These are phyloP conservation scores for Neosilurus hyrtlii DNA, from an alignment of 2,797 vertebrate genomes.

Conservation along the genomic window DNA sequence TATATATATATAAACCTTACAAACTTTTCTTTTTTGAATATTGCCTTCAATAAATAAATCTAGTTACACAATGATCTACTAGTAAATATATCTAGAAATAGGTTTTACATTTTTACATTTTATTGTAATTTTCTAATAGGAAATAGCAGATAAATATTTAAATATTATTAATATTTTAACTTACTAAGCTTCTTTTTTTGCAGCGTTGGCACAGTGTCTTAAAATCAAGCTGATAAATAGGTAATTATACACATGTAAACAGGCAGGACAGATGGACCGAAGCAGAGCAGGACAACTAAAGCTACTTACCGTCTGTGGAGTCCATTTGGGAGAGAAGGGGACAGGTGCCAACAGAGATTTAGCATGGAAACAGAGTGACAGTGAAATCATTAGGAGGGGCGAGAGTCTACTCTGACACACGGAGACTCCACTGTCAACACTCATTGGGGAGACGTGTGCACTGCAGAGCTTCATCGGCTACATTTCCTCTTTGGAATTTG, in stretches of 20 bases:
- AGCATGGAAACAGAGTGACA: constrained; percentile 66
- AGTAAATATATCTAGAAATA: not conserved
- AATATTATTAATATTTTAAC: not conserved
- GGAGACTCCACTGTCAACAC: constrained; percentile 46
- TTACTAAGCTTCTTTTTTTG: not conserved
- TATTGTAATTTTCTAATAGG: not conserved
- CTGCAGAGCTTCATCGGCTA: constrained; percentile 25
- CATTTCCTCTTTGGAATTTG: constrained; percentile 23
- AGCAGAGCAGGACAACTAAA: constrained; percentile 65
- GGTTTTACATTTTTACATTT: not conserved
- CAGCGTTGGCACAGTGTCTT: not conserved
- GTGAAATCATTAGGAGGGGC: constrained; percentile 52
- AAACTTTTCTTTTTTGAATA: no score
- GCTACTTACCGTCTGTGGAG: constrained; percentile 79
- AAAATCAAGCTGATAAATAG: constrained; percentile 50
- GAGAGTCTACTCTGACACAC: constrained; percentile 47
- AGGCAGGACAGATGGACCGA: constrained; percentile 39
- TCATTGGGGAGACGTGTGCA: constrained; percentile 35
- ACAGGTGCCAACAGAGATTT: constrained; percentile 73
- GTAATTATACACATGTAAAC: constrained; percentile 22
- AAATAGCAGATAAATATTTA: not conserved
- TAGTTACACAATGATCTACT: no score
- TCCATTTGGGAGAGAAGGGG: constrained; percentile 65
- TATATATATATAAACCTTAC: not conserved
- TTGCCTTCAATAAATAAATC: no score